Conservation (phyloP, 2,113 vertebrate species). For the Corythaeola cristata region DNA sequence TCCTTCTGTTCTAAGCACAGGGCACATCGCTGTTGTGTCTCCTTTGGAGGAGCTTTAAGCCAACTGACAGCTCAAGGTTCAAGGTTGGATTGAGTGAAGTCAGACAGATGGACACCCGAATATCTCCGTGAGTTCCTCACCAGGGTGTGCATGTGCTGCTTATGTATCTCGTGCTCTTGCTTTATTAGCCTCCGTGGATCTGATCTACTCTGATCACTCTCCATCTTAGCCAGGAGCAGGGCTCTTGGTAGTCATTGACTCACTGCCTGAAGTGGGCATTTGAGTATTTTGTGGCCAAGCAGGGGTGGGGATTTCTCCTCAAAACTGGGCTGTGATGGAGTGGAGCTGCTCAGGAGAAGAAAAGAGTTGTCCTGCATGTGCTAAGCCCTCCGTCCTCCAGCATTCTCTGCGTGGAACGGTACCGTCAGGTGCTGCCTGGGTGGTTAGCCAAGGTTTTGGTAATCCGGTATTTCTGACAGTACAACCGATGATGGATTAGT, state of each 20-base stretch:
- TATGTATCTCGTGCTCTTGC: accelerated
- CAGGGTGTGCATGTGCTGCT: background rate
- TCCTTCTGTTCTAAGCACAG: background rate
- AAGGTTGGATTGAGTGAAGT: background rate
- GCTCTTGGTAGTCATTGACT: accelerated
- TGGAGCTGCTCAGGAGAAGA: background rate
- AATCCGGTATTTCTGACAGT: background rate
- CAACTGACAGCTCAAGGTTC: background rate
- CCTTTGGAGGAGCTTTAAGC: background rate
- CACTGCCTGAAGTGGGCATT: background rate
- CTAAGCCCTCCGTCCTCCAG: background rate
- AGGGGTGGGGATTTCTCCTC: background rate
- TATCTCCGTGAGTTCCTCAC: accelerated
- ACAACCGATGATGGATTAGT: accelerated
- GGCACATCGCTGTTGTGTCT: background rate
- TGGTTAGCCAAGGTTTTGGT: background rate
- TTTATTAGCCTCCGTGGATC: background rate
- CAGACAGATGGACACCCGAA: background rate
- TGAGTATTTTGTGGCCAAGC: background rate
- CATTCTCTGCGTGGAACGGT: accelerated
- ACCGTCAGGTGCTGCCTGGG: background rate
- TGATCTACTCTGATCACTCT: background rate
- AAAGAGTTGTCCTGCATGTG: background rate
- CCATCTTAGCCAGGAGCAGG: background rate
- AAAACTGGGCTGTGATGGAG: background rate